These are phyloP conservation scores for Abscondita cerata DNA, from an alignment of 2,888 invertebrate genomes.

Conservation along the genomic window DNA sequence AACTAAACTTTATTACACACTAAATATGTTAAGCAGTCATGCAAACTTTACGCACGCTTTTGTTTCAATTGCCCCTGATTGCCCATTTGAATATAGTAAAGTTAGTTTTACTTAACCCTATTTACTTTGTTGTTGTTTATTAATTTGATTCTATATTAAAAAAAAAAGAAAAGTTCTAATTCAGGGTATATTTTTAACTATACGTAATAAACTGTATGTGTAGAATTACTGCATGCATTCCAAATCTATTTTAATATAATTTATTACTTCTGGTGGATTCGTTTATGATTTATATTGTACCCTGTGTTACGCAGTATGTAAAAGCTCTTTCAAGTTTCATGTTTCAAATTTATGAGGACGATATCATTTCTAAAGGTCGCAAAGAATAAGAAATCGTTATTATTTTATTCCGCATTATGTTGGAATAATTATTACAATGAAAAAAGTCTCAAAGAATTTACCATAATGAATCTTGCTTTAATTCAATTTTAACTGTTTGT, in stretches of 20 bases:
- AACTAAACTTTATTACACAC: not conserved
- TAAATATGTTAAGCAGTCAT: slow-evolving; percentile 12
- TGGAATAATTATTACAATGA: no score
- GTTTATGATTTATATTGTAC: slow-evolving; percentile 26
- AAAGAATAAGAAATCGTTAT: no score
- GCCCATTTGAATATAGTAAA: not conserved
- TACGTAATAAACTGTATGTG: slow-evolving; percentile 3
- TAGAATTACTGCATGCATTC: slow-evolving; percentile 19
- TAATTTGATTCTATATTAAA: not conserved
- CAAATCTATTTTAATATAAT: slow-evolving; percentile 28
- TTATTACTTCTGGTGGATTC: slow-evolving; percentile 25
- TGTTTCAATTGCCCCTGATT: slow-evolving; percentile 4
- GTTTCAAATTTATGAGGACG: slow-evolving; percentile 27
- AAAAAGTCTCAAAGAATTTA: no score
- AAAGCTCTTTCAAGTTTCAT: slow-evolving; percentile 23
- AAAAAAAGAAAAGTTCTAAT: not conserved
- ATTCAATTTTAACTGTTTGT: no score
- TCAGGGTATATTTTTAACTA: no score
- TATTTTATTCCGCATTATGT: no score
- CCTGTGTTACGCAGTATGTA: slow-evolving; percentile 29
- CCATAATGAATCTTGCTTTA: no score
- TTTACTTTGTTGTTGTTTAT: not conserved
- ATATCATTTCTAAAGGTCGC: slow-evolving; percentile 20
- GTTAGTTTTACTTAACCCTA: not conserved
- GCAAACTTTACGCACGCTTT: slow-evolving; percentile 8